These are phyloP conservation scores for Gobionotothen gibberifrons DNA, from an alignment of 2,797 vertebrate genomes.

Conservation along the genomic window DNA sequence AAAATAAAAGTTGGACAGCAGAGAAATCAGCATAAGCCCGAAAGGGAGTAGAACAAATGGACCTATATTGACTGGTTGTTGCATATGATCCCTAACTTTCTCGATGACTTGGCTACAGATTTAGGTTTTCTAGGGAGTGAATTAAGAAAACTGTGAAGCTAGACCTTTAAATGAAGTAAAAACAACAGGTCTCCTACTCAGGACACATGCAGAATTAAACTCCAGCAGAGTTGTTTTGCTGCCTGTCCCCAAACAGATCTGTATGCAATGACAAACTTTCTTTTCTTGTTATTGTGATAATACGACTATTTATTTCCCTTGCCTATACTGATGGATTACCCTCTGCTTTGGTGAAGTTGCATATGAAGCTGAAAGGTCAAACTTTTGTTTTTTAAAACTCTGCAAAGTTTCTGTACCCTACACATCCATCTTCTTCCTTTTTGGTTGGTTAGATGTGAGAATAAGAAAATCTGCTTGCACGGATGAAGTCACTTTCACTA, in stretches of 20 bases:
- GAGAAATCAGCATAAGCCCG: too few species aligned
- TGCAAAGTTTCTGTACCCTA: neutral
- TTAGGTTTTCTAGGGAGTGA: neutral
- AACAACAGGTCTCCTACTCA: neutral
- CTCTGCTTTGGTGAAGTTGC: neutral
- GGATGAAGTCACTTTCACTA: conserved; percentile 22
- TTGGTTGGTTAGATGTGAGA: conserved; percentile 38
- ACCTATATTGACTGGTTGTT: too few species aligned
- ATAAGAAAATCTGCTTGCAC: conserved; percentile 42
- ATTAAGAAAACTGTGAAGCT: neutral
- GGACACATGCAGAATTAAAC: neutral
- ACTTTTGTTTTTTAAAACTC: neutral
- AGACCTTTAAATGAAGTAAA: conserved; percentile 1
- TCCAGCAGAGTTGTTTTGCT: neutral
- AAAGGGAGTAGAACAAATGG: too few species aligned
- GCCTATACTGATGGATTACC: neutral
- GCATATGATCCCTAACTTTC: too few species aligned
- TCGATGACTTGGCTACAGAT: neutral
- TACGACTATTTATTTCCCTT: neutral
- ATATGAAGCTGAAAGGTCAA: neutral
- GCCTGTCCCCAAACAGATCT: neutral
- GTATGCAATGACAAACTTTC: neutral
- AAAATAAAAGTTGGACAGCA: too few species aligned
- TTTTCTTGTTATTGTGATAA: neutral
- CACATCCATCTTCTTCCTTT: conserved; percentile 16